phyloP scores from a whole-genome alignment of 2,888 invertebrate genomes.

The Papilio elwesi region DNA sequence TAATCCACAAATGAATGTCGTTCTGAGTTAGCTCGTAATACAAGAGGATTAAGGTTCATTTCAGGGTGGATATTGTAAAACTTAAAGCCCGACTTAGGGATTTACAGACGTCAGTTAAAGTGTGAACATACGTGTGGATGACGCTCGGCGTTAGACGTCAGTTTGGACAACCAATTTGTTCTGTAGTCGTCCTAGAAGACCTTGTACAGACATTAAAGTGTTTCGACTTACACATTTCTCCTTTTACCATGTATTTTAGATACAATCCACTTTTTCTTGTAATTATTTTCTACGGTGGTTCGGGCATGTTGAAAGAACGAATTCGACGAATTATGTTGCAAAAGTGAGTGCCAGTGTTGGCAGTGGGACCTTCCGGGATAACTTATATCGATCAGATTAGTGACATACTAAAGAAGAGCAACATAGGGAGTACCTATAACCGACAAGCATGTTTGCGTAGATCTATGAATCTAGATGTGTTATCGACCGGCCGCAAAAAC shows the following conservation, averaged over 20 bases:
- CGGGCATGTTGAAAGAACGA: too few relatives aligned
- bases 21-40: conserved; percentile 31
- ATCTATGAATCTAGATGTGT: too few relatives aligned
- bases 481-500: too few relatives aligned
- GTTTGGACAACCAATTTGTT: conserved; percentile 54
- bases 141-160: conserved; percentile 49
- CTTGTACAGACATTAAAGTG: conserved; percentile 31
- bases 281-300: neutral
- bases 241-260: conserved; percentile 13
- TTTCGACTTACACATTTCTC: conserved; percentile 18
- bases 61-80: conserved; percentile 32
- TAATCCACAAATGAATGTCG: conserved; percentile 28
- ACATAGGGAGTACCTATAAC: too few relatives aligned
- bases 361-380: too few relatives aligned
- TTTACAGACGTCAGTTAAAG: conserved; percentile 41
- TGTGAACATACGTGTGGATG: conserved; percentile 45
- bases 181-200: conserved; percentile 40
- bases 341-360: too few relatives aligned
- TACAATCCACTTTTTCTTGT: neutral
- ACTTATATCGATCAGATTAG: too few relatives aligned
- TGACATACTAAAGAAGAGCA: too few relatives aligned
- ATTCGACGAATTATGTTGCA: too few relatives aligned
- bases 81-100: conserved; percentile 41
- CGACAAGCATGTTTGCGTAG: too few relatives aligned
- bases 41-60: conserved; percentile 32